These are phyloP conservation scores for Heliconius congener DNA, from an alignment of 1,140 invertebrate species.

Conservation along the genomic window DNA sequence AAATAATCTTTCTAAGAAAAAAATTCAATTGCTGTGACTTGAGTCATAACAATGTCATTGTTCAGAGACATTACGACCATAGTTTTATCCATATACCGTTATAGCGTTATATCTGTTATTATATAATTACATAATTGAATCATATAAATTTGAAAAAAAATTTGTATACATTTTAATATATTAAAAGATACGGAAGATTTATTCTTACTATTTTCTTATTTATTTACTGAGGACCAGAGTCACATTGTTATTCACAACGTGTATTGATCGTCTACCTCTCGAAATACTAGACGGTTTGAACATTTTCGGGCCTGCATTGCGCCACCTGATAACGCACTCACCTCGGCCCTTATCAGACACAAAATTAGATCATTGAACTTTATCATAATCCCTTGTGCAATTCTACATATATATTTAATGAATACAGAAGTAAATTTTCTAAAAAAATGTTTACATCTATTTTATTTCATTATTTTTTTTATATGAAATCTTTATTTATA, in stretches of 20 bases:
- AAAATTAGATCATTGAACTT: conserved; percentile 51
- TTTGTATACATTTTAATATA: too few relatives aligned
- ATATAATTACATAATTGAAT: too few relatives aligned
- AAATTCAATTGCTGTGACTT: conserved; percentile 9
- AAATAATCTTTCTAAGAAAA: neutral
- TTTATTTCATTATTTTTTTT: too few relatives aligned
- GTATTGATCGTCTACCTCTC: conserved; percentile 59
- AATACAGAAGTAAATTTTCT: neutral
- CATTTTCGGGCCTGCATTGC: conserved; percentile 70
- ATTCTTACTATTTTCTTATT: neutral
- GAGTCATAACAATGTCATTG: conserved; percentile 23
- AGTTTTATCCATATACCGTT: neutral
- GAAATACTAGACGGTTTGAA: conserved; percentile 46
- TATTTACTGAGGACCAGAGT: neutral
- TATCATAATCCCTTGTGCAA: conserved; percentile 44
- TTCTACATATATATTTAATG: neutral
- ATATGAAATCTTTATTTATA: too few relatives aligned
- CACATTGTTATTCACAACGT: conserved; percentile 18
- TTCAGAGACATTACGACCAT: neutral
- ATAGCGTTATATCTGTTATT: neutral
- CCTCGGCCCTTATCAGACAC: conserved; percentile 61
- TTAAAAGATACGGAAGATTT: neutral
- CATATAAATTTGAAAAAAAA: too few relatives aligned
- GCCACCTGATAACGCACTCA: conserved; percentile 67
- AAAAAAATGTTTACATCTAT: neutral